phyloP scores from a whole-genome alignment of 2,888 invertebrate genomes.

The Archaeoteleia sp. region DNA sequence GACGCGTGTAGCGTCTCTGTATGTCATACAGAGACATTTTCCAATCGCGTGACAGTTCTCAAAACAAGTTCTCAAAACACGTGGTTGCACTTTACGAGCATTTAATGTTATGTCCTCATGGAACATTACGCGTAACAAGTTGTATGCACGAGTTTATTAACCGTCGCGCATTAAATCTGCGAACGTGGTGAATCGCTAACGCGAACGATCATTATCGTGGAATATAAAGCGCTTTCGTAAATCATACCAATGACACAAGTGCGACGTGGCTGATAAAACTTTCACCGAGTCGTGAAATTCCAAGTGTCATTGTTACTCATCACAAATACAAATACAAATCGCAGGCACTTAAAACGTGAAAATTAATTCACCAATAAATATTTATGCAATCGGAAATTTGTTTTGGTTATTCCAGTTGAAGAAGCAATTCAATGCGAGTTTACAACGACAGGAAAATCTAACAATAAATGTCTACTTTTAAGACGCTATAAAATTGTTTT shows the following conservation, averaged over 20 bases:
- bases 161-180: constrained; percentile 16
- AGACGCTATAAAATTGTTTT: too few species aligned
- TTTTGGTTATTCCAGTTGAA: too few species aligned
- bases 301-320: too few species aligned
- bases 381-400: too few species aligned
- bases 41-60: constrained; percentile 13
- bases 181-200: constrained; percentile 20
- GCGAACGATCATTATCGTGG: constrained; percentile 25
- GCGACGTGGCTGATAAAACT: constrained; percentile 19
- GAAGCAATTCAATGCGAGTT: too few species aligned
- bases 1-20: too few species aligned
- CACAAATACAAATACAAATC: too few species aligned
- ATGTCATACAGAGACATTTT: constrained; percentile 6
- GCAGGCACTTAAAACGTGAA: too few species aligned
- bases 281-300: constrained; percentile 5
- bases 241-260: constrained; percentile 17
- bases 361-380: too few species aligned
- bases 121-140: constrained; percentile 30
- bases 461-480: too few species aligned
- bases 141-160: constrained; percentile 33
- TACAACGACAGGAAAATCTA: too few species aligned
- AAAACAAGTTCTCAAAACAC: constrained; percentile 15
- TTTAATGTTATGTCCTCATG: constrained; percentile 23
- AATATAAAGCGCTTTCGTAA: constrained; percentile 31
- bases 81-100: constrained; percentile 20